These are phyloP conservation scores for Strigamia transsilvanica DNA, from an alignment of 2,888 invertebrate genomes.

Conservation along the genomic window DNA sequence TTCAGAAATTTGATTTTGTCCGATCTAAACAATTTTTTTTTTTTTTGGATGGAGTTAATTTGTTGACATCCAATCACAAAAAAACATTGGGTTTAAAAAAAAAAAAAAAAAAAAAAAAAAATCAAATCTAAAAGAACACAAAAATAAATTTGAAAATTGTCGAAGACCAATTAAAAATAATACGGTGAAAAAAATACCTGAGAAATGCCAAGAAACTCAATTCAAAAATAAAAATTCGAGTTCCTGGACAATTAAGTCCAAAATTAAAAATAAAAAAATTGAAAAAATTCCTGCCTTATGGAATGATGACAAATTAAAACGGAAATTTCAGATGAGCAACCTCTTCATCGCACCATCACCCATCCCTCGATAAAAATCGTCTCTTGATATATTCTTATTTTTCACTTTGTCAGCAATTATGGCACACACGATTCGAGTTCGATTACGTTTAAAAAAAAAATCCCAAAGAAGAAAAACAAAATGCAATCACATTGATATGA, in stretches of 20 bases:
- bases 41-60: constrained; percentile 29
- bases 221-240: neutral
- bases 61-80: constrained; percentile 4
- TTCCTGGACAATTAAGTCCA: constrained; percentile 9
- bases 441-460: neutral
- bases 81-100: neutral
- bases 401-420: neutral
- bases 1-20: constrained; percentile 19
- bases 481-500: neutral
- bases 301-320: constrained; percentile 49
- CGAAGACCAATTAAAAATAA: constrained; percentile 37
- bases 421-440: constrained; percentile 1
- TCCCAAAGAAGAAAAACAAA: neutral
- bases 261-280: neutral
- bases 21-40: constrained; percentile 17
- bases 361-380: neutral
- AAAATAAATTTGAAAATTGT: neutral
- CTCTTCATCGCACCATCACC: constrained; percentile 33
- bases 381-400: constrained; percentile 22
- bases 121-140: neutral
- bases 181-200: constrained; percentile 33
- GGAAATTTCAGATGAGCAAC: constrained; percentile 46
- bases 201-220: constrained; percentile 24
- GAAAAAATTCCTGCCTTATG: constrained; percentile 17
- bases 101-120: neutral